phyloP scores from a whole-genome alignment of 1,140 invertebrate genomes.

The Drosophila rhopaloa region DNA sequence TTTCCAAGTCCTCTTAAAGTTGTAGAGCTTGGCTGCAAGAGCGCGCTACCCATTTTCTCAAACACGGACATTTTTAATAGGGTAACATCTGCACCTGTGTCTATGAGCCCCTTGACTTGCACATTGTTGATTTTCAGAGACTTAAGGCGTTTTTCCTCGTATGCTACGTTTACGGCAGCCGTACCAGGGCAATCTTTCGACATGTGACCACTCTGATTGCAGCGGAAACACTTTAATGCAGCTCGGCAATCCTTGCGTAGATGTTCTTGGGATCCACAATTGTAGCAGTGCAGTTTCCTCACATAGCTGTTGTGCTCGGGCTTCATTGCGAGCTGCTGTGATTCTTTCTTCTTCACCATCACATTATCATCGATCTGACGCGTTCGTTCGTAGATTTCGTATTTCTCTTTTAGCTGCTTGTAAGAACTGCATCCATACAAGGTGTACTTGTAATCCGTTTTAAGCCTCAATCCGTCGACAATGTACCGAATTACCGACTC shows the following conservation, averaged over 20 bases:
- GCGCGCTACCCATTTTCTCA: too few relatives aligned
- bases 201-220: too few relatives aligned
- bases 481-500: not conserved
- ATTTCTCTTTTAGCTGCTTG: not conserved
- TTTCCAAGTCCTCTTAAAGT: too few relatives aligned
- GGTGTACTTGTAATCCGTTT: not conserved
- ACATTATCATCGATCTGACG: not conserved
- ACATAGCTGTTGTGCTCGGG: not conserved
- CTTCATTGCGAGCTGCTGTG: not conserved
- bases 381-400: not conserved
- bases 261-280: not conserved
- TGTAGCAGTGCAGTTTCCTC: not conserved
- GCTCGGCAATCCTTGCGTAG: not conserved
- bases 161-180: too few relatives aligned
- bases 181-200: too few relatives aligned
- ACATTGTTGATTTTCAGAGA: too few relatives aligned
- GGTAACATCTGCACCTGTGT: too few relatives aligned
- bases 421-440: not conserved
- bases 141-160: too few relatives aligned
- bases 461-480: not conserved
- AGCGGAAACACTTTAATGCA: not conserved
- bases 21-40: too few relatives aligned
- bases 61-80: too few relatives aligned
- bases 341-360: not conserved
- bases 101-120: too few relatives aligned